Base-by-base conservation (phyloP, 2,888 invertebrate genomes). In the Malthinus seriepunctatus region DNA sequence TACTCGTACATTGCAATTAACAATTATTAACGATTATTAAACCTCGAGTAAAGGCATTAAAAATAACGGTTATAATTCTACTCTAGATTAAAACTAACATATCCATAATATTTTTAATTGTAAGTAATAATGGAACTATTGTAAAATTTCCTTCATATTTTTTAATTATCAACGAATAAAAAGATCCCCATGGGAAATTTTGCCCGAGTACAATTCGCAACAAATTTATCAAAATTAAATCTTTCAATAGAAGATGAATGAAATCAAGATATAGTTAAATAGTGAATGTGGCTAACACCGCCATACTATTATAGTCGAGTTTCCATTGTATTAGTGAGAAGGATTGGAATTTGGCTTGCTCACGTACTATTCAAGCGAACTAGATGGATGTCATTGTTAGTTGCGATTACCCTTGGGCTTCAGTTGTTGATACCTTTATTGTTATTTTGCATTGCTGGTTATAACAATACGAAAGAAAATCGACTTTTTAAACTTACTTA, bases 401-500 rank as follows among this genome's bases (percentile, higher is more conserved):
- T 66, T 63, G 56, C 75, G 75, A 76, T 76, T 75, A 74, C 74
- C 73, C 74, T 58, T 71, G 75, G 75, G 74, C 73, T 76, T 75
- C 75, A 71, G 73, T 75, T 75, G 74, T 75, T 75, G 73, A 71
- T 69, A 67, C 64, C 62, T 60, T 65, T 66, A 73, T 75, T 75
- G 75, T 75, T 66, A 64, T 64, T 63, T 64, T 59, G 47, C 60
- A 56, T 48, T 57, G 63, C 54, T 57, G 50, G n/a, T 59, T 48
- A 49, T 51, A 53, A 51, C 49, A 53, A 47, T 51, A 58, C 59
- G 50, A 54, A 49, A 54, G 57, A 50, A 47, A 42, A 65, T 65
- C 56, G 60, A 65, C 60, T 63, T 62, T 62, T 64, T 55, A 42
- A 56, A 49, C 11, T 49, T 51, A 23, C 39, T 35, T 44, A 8